Conservation (phyloP, 2,797 vertebrate species). For the Xenops minutus region DNA sequence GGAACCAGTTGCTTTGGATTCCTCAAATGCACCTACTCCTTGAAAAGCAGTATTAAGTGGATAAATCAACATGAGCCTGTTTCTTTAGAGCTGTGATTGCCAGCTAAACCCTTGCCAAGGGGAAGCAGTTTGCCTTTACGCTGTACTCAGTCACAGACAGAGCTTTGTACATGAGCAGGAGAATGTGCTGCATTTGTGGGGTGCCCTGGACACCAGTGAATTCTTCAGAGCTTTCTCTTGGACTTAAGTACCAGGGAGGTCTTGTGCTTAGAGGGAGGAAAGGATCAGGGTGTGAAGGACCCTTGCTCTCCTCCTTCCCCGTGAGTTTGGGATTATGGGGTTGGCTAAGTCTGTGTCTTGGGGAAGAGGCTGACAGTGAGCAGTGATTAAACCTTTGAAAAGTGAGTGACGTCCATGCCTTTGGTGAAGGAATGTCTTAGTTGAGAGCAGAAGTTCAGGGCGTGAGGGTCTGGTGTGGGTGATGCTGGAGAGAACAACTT, state of each 20-base stretch:
- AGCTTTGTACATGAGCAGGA: background rate
- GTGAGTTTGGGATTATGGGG: background rate
- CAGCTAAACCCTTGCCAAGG: background rate
- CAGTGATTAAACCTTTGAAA: background rate
- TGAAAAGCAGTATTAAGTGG: slow-evolving; percentile 4
- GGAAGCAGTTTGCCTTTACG: background rate
- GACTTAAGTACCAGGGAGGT: background rate
- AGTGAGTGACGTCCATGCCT: background rate
- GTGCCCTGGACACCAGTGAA: background rate
- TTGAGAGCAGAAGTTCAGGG: background rate
- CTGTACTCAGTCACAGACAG: background rate
- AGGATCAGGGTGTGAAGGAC: background rate
- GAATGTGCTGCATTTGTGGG: background rate
- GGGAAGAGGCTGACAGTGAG: background rate
- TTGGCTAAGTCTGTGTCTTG: background rate
- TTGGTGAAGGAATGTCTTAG: background rate
- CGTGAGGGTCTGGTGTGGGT: accelerated
- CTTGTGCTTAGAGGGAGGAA: background rate
- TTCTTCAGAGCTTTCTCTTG: background rate
- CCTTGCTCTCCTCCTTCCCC: background rate
- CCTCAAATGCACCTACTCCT: slow-evolving; percentile 30
- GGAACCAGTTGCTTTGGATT: background rate
- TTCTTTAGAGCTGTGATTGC: background rate
- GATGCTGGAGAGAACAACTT: background rate
- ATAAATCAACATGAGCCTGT: background rate